Conservation (phyloP, 2,113 vertebrate species). For the Protomyctophum bolini region DNA sequence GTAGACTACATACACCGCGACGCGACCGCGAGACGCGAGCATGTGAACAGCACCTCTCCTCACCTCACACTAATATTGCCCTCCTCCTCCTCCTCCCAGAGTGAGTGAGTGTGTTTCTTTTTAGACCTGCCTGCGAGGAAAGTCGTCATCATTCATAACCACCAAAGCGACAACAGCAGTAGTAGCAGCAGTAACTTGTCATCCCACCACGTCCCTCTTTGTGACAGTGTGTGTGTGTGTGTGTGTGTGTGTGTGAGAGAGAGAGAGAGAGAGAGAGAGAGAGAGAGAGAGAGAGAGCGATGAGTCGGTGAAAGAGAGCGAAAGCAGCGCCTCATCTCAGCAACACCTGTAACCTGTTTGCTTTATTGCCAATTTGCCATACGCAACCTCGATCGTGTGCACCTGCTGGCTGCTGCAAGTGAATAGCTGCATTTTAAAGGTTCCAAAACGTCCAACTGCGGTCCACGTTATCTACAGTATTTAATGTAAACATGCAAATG, state of each 20-base stretch:
- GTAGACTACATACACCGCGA: neutral
- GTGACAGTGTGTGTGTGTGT: too few species aligned
- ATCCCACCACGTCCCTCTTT: too few species aligned
- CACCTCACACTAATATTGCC: neutral
- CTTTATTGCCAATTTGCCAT: neutral
- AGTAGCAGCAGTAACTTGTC: too few species aligned
- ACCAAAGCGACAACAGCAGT: too few species aligned
- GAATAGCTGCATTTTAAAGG: neutral
- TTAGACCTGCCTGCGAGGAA: neutral
- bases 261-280: neutral
- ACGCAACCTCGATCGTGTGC: neutral
- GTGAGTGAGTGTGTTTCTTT: neutral
- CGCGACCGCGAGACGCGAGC: neutral
- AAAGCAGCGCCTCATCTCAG: neutral
- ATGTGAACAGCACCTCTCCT: constrained; percentile 5
- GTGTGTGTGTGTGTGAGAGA: too few species aligned
- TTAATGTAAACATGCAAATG: too few species aligned
- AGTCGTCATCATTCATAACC: too few species aligned
- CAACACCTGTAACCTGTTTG: neutral
- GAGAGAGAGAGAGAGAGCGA: neutral
- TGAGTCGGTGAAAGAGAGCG: neutral
- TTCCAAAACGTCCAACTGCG: too few species aligned
- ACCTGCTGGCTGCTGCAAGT: neutral
- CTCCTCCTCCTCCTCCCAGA: constrained; percentile 5
- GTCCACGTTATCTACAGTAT: too few species aligned